Evolutionary conservation across 2,113 vertebrate genomes (phyloP), one percentile per base, ranked within the genome.

Genomic region (Pterocles burchelli): DNA sequence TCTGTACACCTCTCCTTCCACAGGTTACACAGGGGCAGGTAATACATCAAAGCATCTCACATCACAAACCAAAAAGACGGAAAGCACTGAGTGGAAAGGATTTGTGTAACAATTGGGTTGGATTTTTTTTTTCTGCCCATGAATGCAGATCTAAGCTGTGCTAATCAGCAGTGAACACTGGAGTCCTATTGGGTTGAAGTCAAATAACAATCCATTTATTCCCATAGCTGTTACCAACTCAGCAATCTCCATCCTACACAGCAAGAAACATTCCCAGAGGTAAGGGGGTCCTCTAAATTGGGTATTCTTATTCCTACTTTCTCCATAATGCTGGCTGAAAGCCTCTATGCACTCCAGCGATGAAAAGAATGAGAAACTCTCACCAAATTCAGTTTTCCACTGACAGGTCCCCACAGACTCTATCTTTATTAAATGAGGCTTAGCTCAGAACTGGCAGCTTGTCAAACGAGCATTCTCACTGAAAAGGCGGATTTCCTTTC

Each of bases 401-500:
- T 94, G 95, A 96, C 95, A 93, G 90, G 89, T 96, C 96, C 88
- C 95, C 77, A 96, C 82, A 95, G 96, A 97, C 91, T 94, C 96
- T 97, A 96, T 96, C 95, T 96, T 97, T 96, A 97, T 97, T 97
- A 97, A 97, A 97, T 94, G 96, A 96, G 93, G 96, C 96, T 97
- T 96, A 96, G 95, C 93, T 95, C 95, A 96, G 93, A 96, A 96
- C 94, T 97, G 97, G 96, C 97, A 97, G 95, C 87, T 94, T 97
- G 95, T 97, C 97, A 97, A 96, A 96, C 87, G 91, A 95, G 90
- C 90, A 75, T 88, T 93, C 95, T 96, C 87, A 2, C 87, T 96
- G 88, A 97, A 97, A 97, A 96, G 92, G 95, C 82, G 33, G 95
- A 97, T 95, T 97, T 97, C 94, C 96, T 96, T 94, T 75, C 91